Conservation (phyloP, 2,113 vertebrate genomes). For the Mesembrinibis cayennensis region DNA sequence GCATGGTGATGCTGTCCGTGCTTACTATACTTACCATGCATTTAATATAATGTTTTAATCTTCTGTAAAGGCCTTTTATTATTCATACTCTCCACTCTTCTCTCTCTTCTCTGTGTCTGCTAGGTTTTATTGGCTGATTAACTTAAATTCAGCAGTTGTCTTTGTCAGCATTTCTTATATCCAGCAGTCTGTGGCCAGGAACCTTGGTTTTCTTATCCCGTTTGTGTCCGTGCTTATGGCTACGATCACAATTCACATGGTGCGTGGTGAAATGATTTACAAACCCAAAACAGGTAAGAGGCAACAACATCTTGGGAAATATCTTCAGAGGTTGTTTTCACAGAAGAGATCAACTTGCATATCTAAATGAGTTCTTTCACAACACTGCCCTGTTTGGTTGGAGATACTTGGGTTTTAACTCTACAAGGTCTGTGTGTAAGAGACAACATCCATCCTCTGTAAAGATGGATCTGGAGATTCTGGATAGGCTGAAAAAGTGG, state of each 20-base stretch:
- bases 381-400: not conserved
- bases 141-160: slow-evolving; percentile 84
- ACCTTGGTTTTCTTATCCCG: slow-evolving; percentile 87
- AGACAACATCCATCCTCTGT: not conserved
- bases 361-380: not conserved
- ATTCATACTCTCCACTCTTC: not conserved
- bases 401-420: not conserved
- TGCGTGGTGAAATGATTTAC: slow-evolving; percentile 83
- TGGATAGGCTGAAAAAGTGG: not conserved
- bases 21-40: not conserved
- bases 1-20: not conserved
- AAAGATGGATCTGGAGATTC: not conserved
- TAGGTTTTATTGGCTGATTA: slow-evolving; percentile 92
- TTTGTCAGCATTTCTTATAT: slow-evolving; percentile 92
- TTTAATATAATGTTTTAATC: not conserved
- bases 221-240: slow-evolving; percentile 85
- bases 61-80: not conserved
- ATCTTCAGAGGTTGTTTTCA: not conserved
- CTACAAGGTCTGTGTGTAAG: not conserved
- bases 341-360: not conserved
- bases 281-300: slow-evolving; percentile 85
- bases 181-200: slow-evolving; percentile 84
- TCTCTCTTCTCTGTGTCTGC: not conserved
- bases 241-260: slow-evolving; percentile 86
- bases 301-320: not conserved